Evolutionary conservation across 1,140 invertebrate species (phyloP).

Genomic region (Glomeris maerens): DNA sequence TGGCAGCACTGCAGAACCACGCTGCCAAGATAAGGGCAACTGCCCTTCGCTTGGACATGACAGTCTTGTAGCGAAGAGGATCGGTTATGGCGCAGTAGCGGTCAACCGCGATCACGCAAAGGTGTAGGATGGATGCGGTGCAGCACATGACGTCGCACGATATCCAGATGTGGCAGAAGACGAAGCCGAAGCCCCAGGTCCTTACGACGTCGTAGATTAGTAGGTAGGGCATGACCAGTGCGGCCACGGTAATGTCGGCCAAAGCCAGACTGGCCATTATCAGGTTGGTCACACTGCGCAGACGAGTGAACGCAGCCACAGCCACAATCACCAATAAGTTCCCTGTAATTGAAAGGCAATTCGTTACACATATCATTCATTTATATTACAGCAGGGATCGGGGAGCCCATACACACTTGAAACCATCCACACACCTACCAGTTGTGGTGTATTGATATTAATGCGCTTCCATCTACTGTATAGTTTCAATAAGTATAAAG

Average conservation of each 20-base stretch:
- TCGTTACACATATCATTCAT: too few relatives aligned
- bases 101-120: constrained; percentile 79
- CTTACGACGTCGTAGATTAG: constrained; percentile 60
- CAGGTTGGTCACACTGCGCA: constrained; percentile 51
- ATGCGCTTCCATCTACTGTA: too few relatives aligned
- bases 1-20: constrained; percentile 75
- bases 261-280: constrained; percentile 80
- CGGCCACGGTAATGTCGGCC: constrained; percentile 57
- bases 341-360: too few relatives aligned
- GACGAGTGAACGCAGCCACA: constrained; percentile 69
- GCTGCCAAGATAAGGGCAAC: constrained; percentile 69
- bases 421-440: too few relatives aligned
- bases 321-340: constrained; percentile 74
- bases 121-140: constrained; percentile 78
- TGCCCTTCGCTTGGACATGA: constrained; percentile 68
- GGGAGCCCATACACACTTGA: too few relatives aligned
- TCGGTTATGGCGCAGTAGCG: constrained; percentile 82
- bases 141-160: constrained; percentile 34
- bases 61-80: constrained; percentile 74
- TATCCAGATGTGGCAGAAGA: constrained; percentile 55
- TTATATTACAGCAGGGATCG: too few relatives aligned
- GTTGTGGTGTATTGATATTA: too few relatives aligned
- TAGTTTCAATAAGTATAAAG: too few relatives aligned
- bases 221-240: constrained; percentile 53
- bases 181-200: constrained; percentile 65